Evolutionary conservation across 1,140 invertebrate species (phyloP).

Genomic region (Schlechtendalia chinensis): DNA sequence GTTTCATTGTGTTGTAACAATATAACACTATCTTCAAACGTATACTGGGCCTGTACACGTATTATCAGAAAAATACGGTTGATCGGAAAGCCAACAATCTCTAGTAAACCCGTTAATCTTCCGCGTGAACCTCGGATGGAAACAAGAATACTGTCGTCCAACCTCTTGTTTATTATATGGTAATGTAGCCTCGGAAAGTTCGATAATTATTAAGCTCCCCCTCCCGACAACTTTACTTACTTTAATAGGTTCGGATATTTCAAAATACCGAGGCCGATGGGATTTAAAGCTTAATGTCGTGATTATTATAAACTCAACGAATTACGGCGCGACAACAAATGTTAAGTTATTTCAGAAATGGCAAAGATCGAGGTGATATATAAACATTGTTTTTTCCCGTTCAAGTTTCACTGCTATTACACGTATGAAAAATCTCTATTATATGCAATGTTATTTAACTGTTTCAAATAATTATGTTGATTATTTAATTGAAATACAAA

Average conservation of each 20-base stretch:
- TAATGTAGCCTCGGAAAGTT: conserved; percentile 20
- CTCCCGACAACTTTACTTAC: conserved; percentile 16
- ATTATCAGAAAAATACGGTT: background rate
- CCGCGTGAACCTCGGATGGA: background rate
- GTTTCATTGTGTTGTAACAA: too few species aligned
- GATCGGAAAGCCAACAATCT: background rate
- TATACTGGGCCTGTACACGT: background rate
- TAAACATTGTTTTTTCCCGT: too few species aligned
- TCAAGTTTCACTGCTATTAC: too few species aligned
- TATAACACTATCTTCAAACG: background rate
- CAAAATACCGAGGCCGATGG: background rate
- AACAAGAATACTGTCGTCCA: background rate
- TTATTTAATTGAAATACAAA: too few species aligned
- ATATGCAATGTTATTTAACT: too few species aligned
- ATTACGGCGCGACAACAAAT: background rate
- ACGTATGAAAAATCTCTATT: too few species aligned
- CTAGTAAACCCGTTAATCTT: conserved; percentile 9
- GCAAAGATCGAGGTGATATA: too few species aligned
- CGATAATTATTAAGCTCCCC: conserved; percentile 12
- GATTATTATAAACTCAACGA: conserved; percentile 15
- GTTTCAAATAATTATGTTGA: too few species aligned
- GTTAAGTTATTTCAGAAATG: background rate
- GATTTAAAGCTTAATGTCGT: conserved; percentile 29
- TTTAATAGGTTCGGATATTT: background rate
- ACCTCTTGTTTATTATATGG: conserved; percentile 22